Conservation (phyloP, 37 sponge, comb jelly and placozoan genomes). For the Petrosia ficiformis region DNA sequence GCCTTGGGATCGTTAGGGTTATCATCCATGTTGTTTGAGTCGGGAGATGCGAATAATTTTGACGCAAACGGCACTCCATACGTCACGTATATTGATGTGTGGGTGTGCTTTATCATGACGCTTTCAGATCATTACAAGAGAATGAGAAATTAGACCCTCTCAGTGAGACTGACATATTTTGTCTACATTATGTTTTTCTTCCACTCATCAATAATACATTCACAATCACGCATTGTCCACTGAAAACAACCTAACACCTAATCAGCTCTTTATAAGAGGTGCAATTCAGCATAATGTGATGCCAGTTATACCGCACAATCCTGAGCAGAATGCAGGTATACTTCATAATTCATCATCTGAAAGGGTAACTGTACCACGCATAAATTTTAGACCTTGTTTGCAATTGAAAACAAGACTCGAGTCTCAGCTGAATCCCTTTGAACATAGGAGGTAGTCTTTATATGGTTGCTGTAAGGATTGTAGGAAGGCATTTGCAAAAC, state of each 20-base stretch:
- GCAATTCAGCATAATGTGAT: conserved; percentile 24
- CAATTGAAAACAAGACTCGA: too few relatives aligned
- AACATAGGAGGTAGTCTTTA: too few relatives aligned
- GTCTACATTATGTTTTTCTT: conserved; percentile 34
- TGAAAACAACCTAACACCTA: conserved; percentile 16
- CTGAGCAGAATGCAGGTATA: not conserved
- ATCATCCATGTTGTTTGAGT: too few relatives aligned
- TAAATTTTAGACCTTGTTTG: too few relatives aligned
- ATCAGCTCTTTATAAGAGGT: conserved; percentile 37
- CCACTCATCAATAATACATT: conserved; percentile 19
- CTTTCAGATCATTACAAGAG: conserved; percentile 22
- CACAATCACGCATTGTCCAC: conserved; percentile 39
- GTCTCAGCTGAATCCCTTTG: too few relatives aligned
- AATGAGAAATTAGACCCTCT: conserved; percentile 13
- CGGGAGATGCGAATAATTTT: too few relatives aligned
- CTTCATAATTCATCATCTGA: not conserved
- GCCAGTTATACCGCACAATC: not conserved
- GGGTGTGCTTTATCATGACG: not conserved
- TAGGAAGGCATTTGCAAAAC: too few relatives aligned
- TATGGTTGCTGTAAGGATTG: too few relatives aligned
- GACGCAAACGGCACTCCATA: too few relatives aligned
- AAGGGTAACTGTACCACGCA: not conserved
- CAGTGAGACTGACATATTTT: conserved; percentile 42
- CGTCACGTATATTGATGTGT: conserved; percentile 47
- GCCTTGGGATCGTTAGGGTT: too few relatives aligned